phyloP scores from a whole-genome alignment of 1,140 invertebrate genomes.

The Drosophila malerkotliana region DNA sequence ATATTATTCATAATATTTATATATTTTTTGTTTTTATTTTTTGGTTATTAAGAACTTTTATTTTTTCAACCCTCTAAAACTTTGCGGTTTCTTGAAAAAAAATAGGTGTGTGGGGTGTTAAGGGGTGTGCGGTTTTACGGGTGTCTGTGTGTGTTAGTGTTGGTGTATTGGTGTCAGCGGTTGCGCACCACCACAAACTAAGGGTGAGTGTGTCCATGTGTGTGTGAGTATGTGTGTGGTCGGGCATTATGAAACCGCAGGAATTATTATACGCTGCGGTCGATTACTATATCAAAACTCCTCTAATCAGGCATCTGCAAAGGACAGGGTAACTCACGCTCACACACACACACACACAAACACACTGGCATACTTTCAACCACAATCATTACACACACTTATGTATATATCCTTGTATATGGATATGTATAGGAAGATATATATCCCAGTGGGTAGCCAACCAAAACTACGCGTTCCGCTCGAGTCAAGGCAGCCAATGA shows the following conservation, averaged over 20 bases:
- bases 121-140: constrained; percentile 40
- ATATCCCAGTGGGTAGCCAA: constrained; percentile 21
- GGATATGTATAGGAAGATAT: neutral
- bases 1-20: constrained; percentile 1
- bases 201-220: constrained; percentile 34
- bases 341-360: constrained; percentile 17
- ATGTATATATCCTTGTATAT: constrained; percentile 9
- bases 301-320: constrained; percentile 59
- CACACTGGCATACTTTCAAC: constrained; percentile 20
- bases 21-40: constrained; percentile 20
- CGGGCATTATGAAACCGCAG: constrained; percentile 80
- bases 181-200: constrained; percentile 61
- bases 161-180: constrained; percentile 57
- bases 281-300: constrained; percentile 78
- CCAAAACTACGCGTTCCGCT: constrained; percentile 52
- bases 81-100: constrained; percentile 63
- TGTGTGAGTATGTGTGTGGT: constrained; percentile 57
- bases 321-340: constrained; percentile 25
- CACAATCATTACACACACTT: constrained; percentile 37
- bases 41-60: constrained; percentile 30
- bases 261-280: constrained; percentile 83
- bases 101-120: constrained; percentile 11
- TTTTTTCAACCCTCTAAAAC: constrained; percentile 64
- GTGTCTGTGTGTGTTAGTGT: constrained; percentile 30
- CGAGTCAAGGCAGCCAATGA: constrained; percentile 42